These are phyloP conservation scores for Rhamnusium bicolor DNA, from an alignment of 2,888 invertebrate genomes.

Conservation along the genomic window DNA sequence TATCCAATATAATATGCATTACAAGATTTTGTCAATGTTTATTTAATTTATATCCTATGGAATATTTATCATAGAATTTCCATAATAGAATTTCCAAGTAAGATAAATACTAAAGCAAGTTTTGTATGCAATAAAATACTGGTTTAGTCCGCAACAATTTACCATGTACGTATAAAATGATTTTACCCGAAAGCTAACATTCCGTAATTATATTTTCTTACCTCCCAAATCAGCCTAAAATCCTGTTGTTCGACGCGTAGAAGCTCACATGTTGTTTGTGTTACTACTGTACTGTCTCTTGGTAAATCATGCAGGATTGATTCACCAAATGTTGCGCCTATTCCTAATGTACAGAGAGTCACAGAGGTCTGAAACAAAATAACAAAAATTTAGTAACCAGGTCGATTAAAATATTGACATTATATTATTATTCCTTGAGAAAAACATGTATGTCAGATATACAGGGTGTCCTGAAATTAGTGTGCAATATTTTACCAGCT, in stretches of 20 bases:
- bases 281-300: constrained; percentile 81
- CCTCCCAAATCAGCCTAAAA: constrained; percentile 85
- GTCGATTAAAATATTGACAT: no score
- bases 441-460: no score
- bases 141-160: background rate
- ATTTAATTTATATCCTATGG: no score
- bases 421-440: no score
- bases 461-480: no score
- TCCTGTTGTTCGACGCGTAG: constrained; percentile 84
- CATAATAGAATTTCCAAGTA: background rate
- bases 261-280: constrained; percentile 82
- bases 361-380: constrained; percentile 75
- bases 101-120: background rate
- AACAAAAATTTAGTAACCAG: background rate
- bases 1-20: no score
- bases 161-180: background rate
- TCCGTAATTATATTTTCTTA: constrained; percentile 67
- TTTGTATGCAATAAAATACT: background rate
- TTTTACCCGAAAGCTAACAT: background rate
- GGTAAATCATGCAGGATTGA: constrained; percentile 82
- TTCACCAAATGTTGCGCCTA: constrained; percentile 86
- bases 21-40: no score
- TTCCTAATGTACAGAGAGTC: constrained; percentile 79
- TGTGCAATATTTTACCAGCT: no score
- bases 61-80: no score